phyloP scores from a whole-genome alignment of 2,113 vertebrate species.

The Perca flavescens region DNA sequence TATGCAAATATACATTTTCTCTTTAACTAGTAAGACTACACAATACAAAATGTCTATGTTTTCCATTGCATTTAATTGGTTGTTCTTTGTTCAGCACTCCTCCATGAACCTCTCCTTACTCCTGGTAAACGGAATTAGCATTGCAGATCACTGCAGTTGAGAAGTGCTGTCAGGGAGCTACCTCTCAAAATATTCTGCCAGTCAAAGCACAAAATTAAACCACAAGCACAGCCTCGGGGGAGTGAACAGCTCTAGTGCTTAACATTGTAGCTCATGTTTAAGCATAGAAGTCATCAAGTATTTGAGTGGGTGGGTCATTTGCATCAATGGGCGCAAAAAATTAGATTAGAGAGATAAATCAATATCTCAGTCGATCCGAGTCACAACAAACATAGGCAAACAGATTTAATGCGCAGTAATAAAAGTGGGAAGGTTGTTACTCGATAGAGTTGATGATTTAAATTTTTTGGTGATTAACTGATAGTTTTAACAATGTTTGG shows the following conservation, averaged over 20 bases:
- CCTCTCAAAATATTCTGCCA: conserved; percentile 43
- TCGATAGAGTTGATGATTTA: background rate
- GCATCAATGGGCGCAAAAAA: background rate
- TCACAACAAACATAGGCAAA: conserved; percentile 21
- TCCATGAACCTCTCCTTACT: conserved; percentile 17
- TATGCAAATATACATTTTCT: background rate
- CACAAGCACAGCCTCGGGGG: conserved; percentile 29
- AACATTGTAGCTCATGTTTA: conserved; percentile 59
- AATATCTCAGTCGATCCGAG: conserved; percentile 15
- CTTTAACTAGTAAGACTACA: background rate
- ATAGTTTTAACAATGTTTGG: conserved; percentile 16
- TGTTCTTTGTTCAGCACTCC: conserved; percentile 40
- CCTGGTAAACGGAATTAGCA: conserved; percentile 59
- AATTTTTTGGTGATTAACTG: conserved; percentile 1
- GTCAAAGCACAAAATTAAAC: conserved; percentile 49
- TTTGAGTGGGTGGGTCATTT: conserved; percentile 36
- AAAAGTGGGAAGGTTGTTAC: background rate
- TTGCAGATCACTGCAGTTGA: conserved; percentile 69
- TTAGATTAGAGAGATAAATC: background rate
- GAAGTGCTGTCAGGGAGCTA: conserved; percentile 18
- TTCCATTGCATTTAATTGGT: conserved; percentile 32
- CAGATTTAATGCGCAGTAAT: conserved; percentile 15
- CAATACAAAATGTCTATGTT: background rate
- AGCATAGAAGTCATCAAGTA: conserved; percentile 27
- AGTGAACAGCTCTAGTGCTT: conserved; percentile 6